Evolutionary conservation across 2,888 invertebrate genomes (phyloP), one percentile per base, ranked within the genome.

Genomic region (Buathra laborator): DNA sequence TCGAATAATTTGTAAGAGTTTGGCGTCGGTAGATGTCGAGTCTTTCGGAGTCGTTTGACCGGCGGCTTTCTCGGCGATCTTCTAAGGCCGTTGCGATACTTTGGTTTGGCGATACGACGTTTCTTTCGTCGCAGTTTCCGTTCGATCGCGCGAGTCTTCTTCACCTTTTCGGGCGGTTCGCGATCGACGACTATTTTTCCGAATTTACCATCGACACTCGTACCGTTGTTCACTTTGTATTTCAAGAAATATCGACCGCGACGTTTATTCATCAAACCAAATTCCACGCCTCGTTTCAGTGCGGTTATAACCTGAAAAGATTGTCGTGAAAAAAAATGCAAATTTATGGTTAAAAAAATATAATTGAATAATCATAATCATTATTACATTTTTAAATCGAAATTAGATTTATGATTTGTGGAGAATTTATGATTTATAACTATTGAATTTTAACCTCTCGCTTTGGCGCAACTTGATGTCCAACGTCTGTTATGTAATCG

Each of bases 251-350:
- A 90, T 71, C 88, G 87, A 19, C 89, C 90, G 12, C 86, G 84
- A 6, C 79, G 85, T 32, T 86, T 85, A 53, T 89, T 90, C 81
- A 90, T 76, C 29, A 90, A 86, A 6, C 90, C 90, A 71, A 89
- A 90, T 71, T 91, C 89, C 0, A 91, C 85, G 29, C 88, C 86
- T 7, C 90, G 89, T 53, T 88, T 90, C 37, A 91, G 80, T 0
- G 90, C 90, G 5, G 87, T 84, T 1, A 88, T 37, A 0, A 91
- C 85, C 91, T 90, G 53, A 53, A 66, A 43, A 12, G 5, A 16
- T 72, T 24, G 29, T 62, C 1, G 14, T 10, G 14, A 43, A 51
- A 51, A 72, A 24, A 44, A 7, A n/a, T 24, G 29, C 6, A 29
- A 12, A 37, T 37, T 37, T 37, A 7, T 37, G 9, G 5, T 7